Evolutionary conservation across 64 coral and sea anemone species (phyloP).

Genomic region (Pocillopora damicornis): DNA sequence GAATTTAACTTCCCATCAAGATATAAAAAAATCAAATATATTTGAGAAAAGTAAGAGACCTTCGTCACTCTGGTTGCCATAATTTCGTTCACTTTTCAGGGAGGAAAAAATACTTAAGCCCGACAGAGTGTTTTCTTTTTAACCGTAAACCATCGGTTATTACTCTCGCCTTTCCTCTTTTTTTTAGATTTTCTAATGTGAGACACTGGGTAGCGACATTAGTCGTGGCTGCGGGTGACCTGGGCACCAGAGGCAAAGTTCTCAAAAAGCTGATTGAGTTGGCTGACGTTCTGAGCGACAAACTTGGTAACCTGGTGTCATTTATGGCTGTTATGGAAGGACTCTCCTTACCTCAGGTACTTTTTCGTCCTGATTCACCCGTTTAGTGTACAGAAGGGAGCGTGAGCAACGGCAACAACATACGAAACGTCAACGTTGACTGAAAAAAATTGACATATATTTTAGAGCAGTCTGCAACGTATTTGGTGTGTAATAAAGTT

Average conservation of each 20-base stretch:
- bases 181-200: slow-evolving; percentile 62
- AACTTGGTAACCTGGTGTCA: slow-evolving; percentile 76
- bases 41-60: too few species aligned
- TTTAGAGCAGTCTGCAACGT: too few species aligned
- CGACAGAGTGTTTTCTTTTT: too few species aligned
- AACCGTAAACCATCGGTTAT: background rate
- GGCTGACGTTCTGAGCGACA: slow-evolving; percentile 73
- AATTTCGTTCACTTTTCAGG: too few species aligned
- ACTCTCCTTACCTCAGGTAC: slow-evolving; percentile 74
- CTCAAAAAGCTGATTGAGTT: slow-evolving; percentile 80
- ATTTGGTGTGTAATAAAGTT: too few species aligned
- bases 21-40: too few species aligned
- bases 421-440: too few species aligned
- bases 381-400: background rate
- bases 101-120: too few species aligned
- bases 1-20: too few species aligned
- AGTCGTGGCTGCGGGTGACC: slow-evolving; percentile 73
- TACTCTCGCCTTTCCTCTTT: background rate
- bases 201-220: slow-evolving; percentile 72
- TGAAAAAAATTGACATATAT: too few species aligned
- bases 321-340: slow-evolving; percentile 94
- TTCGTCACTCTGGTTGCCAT: too few species aligned
- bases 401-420: too few species aligned
- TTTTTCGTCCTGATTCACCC: background rate
- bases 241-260: slow-evolving; percentile 49